Conservation (phyloP, 2,888 invertebrate species). For the Callosobruchus maculatus region DNA sequence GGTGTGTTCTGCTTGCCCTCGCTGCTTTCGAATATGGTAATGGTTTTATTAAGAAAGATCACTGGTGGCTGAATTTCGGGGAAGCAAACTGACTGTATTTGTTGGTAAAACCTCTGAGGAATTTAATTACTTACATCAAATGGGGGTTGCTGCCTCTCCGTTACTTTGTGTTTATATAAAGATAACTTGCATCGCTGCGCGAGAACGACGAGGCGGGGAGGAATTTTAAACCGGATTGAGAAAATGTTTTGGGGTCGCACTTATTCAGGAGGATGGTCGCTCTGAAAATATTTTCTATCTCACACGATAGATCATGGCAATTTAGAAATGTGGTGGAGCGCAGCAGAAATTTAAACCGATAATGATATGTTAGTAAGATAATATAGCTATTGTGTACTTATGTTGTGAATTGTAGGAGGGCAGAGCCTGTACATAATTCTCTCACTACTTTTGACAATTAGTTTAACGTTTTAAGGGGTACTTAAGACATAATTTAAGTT, state of each 20-base stretch:
- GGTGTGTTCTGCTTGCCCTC: background rate
- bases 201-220: background rate
- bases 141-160: background rate
- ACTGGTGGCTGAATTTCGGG: background rate
- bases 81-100: background rate
- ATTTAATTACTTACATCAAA: background rate
- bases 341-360: no score
- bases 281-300: background rate
- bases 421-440: no score
- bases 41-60: background rate
- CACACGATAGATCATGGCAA: no score
- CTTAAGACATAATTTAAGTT: no score
- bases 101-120: background rate
- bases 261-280: background rate
- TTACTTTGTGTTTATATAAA: background rate
- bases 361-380: no score
- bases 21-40: background rate
- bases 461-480: no score
- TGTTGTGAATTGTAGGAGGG: no score
- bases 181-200: background rate
- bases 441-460: no score
- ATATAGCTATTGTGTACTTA: no score
- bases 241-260: background rate
- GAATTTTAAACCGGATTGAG: background rate
- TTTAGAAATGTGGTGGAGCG: no score